These are phyloP conservation scores for Macrosoma leucophasiata DNA, from an alignment of 2,888 invertebrate genomes.

Conservation along the genomic window DNA sequence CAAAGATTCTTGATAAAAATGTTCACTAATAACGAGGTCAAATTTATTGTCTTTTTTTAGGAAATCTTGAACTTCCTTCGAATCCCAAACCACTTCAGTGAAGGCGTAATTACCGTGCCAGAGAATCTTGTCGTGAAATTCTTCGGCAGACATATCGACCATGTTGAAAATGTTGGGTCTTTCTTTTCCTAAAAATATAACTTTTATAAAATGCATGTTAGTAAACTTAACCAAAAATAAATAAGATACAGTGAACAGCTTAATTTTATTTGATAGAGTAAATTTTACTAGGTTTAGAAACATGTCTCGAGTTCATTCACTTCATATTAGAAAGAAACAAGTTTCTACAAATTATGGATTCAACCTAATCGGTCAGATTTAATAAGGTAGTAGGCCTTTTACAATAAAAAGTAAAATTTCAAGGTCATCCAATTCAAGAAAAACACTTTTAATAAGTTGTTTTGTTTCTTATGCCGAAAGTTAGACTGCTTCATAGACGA, in stretches of 20 bases:
- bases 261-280: conserved; percentile 1
- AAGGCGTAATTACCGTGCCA: conserved; percentile 48
- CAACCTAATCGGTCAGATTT: no score
- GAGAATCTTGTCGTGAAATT: conserved; percentile 18
- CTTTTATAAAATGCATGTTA: neutral
- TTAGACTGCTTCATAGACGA: no score
- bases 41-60: conserved; percentile 46
- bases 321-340: no score
- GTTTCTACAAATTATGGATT: no score
- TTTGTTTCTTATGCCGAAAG: no score
- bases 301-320: no score
- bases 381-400: no score
- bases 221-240: neutral
- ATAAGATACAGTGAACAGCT: neutral
- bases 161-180: conserved; percentile 60
- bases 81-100: conserved; percentile 46
- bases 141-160: conserved; percentile 21
- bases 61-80: conserved; percentile 41
- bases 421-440: no score
- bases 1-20: conserved; percentile 61
- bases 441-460: no score
- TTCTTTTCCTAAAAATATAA: conserved; percentile 37
- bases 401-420: no score
- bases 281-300: no score
- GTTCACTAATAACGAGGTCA: conserved; percentile 60